Conservation (phyloP, 2,113 vertebrate species). For the Chloebia gouldiae region DNA sequence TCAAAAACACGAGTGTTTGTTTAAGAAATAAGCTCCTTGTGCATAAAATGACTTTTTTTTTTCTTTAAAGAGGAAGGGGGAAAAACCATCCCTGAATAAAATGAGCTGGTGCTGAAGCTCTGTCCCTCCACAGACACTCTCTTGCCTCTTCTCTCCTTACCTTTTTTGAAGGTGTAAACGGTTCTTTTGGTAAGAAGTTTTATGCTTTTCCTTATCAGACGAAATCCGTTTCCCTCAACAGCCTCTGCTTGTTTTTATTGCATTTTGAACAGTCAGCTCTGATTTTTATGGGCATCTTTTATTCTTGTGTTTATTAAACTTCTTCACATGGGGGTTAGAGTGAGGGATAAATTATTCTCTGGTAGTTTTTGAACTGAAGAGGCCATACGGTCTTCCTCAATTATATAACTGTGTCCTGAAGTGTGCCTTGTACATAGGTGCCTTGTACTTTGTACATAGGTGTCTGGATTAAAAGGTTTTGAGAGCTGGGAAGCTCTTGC, state of each 20-base stretch:
- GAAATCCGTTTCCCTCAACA: conserved; percentile 9
- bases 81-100: conserved; percentile 45
- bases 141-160: neutral
- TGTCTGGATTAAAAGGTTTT: neutral
- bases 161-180: neutral
- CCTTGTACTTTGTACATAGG: neutral
- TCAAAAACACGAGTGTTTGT: conserved; percentile 86
- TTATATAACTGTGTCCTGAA: neutral
- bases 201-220: conserved; percentile 24
- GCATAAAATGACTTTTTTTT: conserved; percentile 74
- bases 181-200: conserved; percentile 19
- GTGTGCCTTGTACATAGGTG: neutral
- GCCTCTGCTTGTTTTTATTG: conserved; percentile 46
- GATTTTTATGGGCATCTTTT: conserved; percentile 62
- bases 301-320: conserved; percentile 65
- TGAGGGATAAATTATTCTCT: conserved; percentile 25
- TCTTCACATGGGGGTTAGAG: neutral
- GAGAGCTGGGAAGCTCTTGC: neutral
- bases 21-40: conserved; percentile 83
- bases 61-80: neutral
- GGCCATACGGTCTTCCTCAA: neutral
- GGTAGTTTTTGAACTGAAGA: neutral
- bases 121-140: neutral
- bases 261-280: conserved; percentile 51
- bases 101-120: neutral